phyloP scores from a whole-genome alignment of 2,797 vertebrate genomes.

The Pogonophryne albipinna region DNA sequence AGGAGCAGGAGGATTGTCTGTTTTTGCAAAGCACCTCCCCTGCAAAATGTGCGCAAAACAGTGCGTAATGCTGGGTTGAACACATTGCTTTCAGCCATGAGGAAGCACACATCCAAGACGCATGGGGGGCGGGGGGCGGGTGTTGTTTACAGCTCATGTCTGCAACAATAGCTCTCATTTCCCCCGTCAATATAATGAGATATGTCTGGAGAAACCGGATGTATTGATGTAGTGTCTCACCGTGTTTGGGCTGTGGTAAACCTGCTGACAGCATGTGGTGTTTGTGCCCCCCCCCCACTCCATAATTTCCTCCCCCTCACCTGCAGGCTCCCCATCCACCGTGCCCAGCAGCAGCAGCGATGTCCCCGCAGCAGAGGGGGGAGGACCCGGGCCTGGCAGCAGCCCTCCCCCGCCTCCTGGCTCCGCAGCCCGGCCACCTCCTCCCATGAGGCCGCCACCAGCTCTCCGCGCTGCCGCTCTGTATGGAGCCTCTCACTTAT shows the following conservation, averaged over 20 bases:
- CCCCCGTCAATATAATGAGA: conserved; percentile 34
- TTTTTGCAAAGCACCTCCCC: conserved; percentile 56
- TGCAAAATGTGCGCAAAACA: conserved; percentile 46
- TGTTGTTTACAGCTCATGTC: conserved; percentile 63
- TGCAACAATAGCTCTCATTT: conserved; percentile 74
- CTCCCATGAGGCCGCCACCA: conserved; percentile 84
- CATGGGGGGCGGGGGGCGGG: conserved; percentile 1
- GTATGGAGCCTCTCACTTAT: conserved; percentile 84
- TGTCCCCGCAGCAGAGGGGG: conserved; percentile 75
- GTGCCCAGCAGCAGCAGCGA: conserved; percentile 67
- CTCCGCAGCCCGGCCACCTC: conserved; percentile 66
- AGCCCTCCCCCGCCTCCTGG: conserved; percentile 43
- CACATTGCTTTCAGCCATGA: conserved; percentile 56
- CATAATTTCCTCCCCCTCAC: not conserved
- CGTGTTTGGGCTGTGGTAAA: conserved; percentile 60
- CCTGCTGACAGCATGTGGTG: conserved; percentile 61
- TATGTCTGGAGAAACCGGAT: conserved; percentile 37
- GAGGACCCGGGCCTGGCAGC: conserved; percentile 65
- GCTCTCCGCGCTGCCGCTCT: conserved; percentile 81
- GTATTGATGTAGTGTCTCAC: conserved; percentile 60
- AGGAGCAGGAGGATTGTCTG: conserved; percentile 57
- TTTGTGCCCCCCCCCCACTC: conserved; percentile 15
- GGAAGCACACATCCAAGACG: conserved; percentile 61
- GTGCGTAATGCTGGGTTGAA: conserved; percentile 43
- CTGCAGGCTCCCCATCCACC: conserved; percentile 46